Percentiles rank a stretch among this genome's conserved stretches.
Evolutionary conservation across 2,888 invertebrate genomes (phyloP).

Genomic region (Pardosa pseudoannulata): DNA sequence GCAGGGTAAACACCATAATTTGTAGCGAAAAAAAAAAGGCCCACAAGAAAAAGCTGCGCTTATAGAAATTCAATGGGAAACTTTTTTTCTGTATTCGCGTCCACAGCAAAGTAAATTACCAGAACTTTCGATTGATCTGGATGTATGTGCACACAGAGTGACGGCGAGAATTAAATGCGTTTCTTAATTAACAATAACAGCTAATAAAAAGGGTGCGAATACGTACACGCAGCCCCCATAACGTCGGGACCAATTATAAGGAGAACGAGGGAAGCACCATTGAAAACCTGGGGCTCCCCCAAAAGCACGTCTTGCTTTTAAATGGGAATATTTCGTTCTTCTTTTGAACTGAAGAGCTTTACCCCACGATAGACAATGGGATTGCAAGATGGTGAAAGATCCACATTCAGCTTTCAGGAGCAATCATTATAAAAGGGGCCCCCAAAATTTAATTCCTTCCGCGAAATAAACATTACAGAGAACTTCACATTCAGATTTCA

Average conservation of each 20-base stretch:
- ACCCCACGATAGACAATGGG: too few relatives aligned
- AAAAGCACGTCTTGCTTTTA: constrained; percentile 45
- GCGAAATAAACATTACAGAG: too few relatives aligned
- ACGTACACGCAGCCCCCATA: constrained; percentile 39
- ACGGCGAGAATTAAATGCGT: constrained; percentile 68
- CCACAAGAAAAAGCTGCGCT: constrained; percentile 67
- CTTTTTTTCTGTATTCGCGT: constrained; percentile 46
- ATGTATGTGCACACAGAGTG: constrained; percentile 33
- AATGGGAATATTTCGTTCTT: constrained; percentile 20
- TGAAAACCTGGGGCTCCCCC: constrained; percentile 19
- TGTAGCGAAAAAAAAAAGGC: constrained; percentile 54
- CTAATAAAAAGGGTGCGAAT: constrained; percentile 67
- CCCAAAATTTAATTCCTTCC: too few relatives aligned
- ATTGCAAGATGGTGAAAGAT: too few relatives aligned
- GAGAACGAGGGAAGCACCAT: constrained; percentile 2
- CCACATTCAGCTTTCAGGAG: too few relatives aligned
- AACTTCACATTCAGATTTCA: too few relatives aligned
- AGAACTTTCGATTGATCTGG: constrained; percentile 71
- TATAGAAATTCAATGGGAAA: constrained; percentile 65
- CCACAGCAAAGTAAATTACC: constrained; percentile 67
- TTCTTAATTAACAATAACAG: constrained; percentile 72
- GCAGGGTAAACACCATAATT: constrained; percentile 72
- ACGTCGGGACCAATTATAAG: constrained; percentile 51
- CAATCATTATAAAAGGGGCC: too few relatives aligned
- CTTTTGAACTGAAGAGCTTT: too few relatives aligned